Evolutionary conservation across 2,888 invertebrate species (phyloP).

Genomic region (Eupithecia vulgata): DNA sequence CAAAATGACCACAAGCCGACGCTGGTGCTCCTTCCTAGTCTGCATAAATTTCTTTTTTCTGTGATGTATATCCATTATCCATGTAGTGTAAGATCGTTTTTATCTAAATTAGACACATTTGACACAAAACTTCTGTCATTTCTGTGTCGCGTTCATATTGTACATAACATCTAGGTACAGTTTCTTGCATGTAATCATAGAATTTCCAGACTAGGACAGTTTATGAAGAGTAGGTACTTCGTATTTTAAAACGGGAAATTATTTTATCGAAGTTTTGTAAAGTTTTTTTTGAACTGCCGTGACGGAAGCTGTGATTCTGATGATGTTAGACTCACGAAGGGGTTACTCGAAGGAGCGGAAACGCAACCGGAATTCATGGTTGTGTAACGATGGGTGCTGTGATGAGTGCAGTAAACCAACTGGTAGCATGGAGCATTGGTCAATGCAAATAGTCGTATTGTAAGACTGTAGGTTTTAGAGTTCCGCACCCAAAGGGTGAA

Average conservation of each 20-base stretch:
- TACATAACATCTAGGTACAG: background rate
- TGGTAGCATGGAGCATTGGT: background rate
- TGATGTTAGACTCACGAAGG: background rate
- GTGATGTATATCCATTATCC: background rate
- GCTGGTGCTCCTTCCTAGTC: background rate
- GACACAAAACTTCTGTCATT: background rate
- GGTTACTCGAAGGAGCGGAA: slow-evolving; percentile 17
- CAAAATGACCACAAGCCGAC: background rate
- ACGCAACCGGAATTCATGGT: slow-evolving; percentile 30
- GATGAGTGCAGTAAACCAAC: slow-evolving; percentile 13
- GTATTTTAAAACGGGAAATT: slow-evolving; percentile 38
- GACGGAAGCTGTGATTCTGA: slow-evolving; percentile 10
- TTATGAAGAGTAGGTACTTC: slow-evolving; percentile 31
- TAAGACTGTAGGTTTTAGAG: too few species aligned
- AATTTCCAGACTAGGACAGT: background rate
- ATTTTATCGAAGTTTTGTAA: slow-evolving; percentile 35
- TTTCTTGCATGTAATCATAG: background rate
- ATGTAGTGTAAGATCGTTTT: background rate
- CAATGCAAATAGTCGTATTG: background rate
- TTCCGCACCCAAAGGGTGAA: too few species aligned
- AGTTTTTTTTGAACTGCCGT: slow-evolving; percentile 27
- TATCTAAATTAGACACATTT: background rate
- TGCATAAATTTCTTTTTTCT: background rate
- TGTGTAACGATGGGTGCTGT: slow-evolving; percentile 21
- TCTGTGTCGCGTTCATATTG: background rate